A percentile compares a stretch with the other conserved stretches of the same genome.
Evolutionary conservation across 2,113 vertebrate species (phyloP).

Genomic region (Elgaria multicarinata): DNA sequence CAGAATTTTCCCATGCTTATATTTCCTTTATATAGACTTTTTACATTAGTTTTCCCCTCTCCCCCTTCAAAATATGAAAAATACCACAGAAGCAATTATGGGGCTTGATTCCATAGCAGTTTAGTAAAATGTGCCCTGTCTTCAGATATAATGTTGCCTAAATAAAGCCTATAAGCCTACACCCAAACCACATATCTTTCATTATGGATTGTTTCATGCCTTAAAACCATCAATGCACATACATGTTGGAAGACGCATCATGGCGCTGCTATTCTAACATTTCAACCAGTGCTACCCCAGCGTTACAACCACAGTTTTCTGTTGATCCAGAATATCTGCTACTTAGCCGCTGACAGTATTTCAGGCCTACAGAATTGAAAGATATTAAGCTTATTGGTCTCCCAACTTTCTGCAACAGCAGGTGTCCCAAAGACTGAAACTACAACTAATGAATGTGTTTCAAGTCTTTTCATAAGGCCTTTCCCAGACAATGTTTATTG

Average conservation of each 20-base stretch:
- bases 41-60: not conserved
- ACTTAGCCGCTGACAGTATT: not conserved
- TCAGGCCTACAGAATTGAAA: not conserved
- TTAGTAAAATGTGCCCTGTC: conserved; percentile 48
- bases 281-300: not conserved
- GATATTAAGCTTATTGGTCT: too few relatives aligned
- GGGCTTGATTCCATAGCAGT: conserved; percentile 52
- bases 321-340: conserved; percentile 46
- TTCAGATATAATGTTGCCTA: conserved; percentile 50
- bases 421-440: not conserved
- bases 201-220: conserved; percentile 36
- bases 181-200: conserved; percentile 24
- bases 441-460: not conserved
- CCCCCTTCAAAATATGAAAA: conserved; percentile 24
- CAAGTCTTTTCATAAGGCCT: not conserved
- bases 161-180: conserved; percentile 4
- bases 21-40: conserved; percentile 25
- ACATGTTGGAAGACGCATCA: conserved; percentile 30
- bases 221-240: not conserved
- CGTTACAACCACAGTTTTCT: conserved; percentile 37
- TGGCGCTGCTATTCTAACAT: not conserved
- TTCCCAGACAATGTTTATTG: not conserved
- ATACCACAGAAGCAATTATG: conserved; percentile 57
- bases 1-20: conserved; percentile 40
- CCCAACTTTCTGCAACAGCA: not conserved